Evolutionary conservation across 2,113 vertebrate species (phyloP).

Genomic region (Cisticola juncidis): DNA sequence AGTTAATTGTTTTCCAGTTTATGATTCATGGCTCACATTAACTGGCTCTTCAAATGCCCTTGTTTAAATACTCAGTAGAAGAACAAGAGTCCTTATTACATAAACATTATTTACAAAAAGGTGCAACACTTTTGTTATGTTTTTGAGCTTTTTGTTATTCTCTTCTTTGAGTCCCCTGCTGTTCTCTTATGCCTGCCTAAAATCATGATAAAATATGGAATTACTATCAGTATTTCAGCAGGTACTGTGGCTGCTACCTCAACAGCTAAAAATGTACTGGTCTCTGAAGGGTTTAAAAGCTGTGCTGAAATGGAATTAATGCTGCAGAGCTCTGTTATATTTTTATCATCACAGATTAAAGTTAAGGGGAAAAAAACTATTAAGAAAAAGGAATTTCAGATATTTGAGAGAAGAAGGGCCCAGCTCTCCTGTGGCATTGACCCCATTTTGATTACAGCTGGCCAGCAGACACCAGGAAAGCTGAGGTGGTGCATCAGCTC

Average conservation of each 20-base stretch:
- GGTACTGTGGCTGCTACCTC: neutral
- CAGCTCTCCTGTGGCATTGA: neutral
- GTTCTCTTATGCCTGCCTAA: neutral
- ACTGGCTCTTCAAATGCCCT: neutral
- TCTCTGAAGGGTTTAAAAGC: neutral
- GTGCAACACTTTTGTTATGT: neutral
- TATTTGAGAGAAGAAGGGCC: neutral
- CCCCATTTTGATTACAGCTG: neutral
- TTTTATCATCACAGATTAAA: neutral
- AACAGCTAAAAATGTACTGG: neutral
- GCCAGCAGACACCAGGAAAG: neutral
- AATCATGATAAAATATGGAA: neutral
- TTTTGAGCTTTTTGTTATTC: neutral
- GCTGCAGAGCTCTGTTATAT: neutral
- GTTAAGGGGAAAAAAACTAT: neutral
- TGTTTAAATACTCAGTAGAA: neutral
- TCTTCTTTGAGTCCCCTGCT: neutral
- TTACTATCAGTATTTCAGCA: neutral
- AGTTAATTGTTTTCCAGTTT: neutral
- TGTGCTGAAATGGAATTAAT: neutral
- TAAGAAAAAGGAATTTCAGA: neutral
- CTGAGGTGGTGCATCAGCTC: neutral
- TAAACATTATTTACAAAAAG: neutral
- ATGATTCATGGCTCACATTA: neutral
- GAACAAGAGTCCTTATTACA: neutral